Evolutionary conservation across 2,888 invertebrate species (phyloP).

Genomic region (Molorchus minor): DNA sequence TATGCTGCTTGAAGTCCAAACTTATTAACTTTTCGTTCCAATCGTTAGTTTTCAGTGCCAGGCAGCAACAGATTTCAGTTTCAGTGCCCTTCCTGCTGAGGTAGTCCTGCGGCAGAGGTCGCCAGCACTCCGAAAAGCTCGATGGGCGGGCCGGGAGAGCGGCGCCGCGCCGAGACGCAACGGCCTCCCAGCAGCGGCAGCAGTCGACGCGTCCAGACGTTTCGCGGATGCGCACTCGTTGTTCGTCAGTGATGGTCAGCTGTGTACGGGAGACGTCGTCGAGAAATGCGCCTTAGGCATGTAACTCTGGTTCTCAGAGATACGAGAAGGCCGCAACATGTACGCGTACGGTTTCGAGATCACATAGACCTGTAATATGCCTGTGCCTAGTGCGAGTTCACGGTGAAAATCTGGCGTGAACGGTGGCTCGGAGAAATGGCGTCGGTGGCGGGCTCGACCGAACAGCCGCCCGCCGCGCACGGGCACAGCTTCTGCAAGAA

Average conservation of each 20-base stretch:
- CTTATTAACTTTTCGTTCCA: not conserved
- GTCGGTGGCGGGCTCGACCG: constrained; percentile 61
- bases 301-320: constrained; percentile 58
- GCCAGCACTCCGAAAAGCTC: constrained; percentile 8
- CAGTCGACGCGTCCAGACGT: constrained; percentile 53
- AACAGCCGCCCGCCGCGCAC: constrained; percentile 71
- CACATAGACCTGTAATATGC: constrained; percentile 68
- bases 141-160: constrained; percentile 46
- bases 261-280: constrained; percentile 55
- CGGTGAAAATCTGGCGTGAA: constrained; percentile 72
- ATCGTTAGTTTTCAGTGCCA: not conserved
- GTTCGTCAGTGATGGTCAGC: constrained; percentile 59
- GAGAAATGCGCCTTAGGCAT: constrained; percentile 62
- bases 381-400: constrained; percentile 63
- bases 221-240: constrained; percentile 54
- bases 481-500: constrained; percentile 99
- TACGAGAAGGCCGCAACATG: constrained; percentile 62
- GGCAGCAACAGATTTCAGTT: constrained; percentile 14
- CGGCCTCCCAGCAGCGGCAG: constrained; percentile 34
- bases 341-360: constrained; percentile 69
- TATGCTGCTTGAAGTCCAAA: no score
- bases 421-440: constrained; percentile 70
- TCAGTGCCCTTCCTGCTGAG: not conserved
- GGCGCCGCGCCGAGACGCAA: constrained; percentile 43
- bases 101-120: not conserved